Conservation (phyloP, 2,797 vertebrate species). For the Rhinophrynus dorsalis region DNA sequence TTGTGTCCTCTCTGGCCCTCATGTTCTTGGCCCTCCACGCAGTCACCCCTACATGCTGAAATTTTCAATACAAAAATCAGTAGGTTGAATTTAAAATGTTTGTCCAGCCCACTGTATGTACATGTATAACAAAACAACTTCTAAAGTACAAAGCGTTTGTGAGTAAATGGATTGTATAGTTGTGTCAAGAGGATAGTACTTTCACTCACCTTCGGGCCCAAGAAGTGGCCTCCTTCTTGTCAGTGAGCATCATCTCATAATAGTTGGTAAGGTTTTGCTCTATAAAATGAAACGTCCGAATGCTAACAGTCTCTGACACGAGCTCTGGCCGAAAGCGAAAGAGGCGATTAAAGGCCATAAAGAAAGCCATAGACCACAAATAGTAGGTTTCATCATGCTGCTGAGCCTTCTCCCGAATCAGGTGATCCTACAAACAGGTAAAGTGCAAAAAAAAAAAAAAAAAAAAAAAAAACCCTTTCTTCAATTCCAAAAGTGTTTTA, state of each 20-base stretch:
- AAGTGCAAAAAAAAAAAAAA: not conserved
- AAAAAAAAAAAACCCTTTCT: no score
- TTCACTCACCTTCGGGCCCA: conserved; percentile 85
- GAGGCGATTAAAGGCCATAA: conserved; percentile 95
- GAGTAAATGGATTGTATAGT: no score
- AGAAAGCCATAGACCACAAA: conserved; percentile 92
- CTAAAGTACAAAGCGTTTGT: no score
- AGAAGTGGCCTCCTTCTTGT: conserved; percentile 85
- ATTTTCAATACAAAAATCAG: no score
- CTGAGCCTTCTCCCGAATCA: conserved; percentile 86
- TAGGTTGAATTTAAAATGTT: no score
- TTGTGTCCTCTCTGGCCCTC: no score
- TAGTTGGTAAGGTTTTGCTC: conserved; percentile 93
- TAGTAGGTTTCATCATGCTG: conserved; percentile 95
- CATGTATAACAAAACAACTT: no score
- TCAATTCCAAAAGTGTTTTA: no score
- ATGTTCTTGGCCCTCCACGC: no score
- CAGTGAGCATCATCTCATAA: conserved; percentile 92
- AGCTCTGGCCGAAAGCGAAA: conserved; percentile 83
- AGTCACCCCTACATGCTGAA: no score
- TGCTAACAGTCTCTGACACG: conserved; percentile 90
- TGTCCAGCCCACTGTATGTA: no score
- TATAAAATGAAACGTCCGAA: conserved; percentile 90
- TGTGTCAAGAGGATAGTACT: no score
- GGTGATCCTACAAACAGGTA: conserved; percentile 73